These are phyloP conservation scores for Ophioninae sp. DNA, from an alignment of 2,888 invertebrate genomes.

Conservation along the genomic window DNA sequence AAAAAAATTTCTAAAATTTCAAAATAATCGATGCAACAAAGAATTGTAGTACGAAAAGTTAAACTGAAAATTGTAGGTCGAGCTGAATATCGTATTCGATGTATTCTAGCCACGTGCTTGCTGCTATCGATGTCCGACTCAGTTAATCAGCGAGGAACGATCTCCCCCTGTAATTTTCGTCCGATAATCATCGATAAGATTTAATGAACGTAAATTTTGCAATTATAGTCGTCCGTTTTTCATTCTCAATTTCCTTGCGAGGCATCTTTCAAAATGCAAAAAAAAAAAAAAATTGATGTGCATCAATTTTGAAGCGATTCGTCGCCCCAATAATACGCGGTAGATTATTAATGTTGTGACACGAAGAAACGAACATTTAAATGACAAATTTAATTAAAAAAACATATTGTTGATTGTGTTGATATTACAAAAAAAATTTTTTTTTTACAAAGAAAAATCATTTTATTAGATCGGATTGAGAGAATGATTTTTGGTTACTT, in stretches of 20 bases:
- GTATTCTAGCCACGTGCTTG: slow-evolving; percentile 20
- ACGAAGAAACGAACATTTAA: too few species aligned
- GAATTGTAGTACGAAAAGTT: not conserved
- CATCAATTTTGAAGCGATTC: too few species aligned
- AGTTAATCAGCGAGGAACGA: slow-evolving; percentile 23
- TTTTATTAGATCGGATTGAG: too few species aligned
- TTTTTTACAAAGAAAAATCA: too few species aligned
- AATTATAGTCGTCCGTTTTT: not conserved
- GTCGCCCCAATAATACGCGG: too few species aligned
- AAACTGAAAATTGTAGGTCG: not conserved
- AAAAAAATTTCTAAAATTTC: too few species aligned
- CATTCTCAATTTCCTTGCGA: not conserved
- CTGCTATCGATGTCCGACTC: slow-evolving; percentile 39
- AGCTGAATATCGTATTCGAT: not conserved
- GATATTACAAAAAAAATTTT: too few species aligned
- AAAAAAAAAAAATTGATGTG: too few species aligned
- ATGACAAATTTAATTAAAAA: too few species aligned
- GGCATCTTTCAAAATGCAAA: not conserved
- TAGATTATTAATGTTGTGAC: too few species aligned
- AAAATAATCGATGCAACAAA: not conserved
- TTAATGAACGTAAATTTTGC: slow-evolving; percentile 23
- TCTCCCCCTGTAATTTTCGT: slow-evolving; percentile 16
- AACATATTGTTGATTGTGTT: too few species aligned
- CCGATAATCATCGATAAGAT: slow-evolving; percentile 11
- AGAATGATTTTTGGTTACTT: too few species aligned